Evolutionary conservation across 2,113 vertebrate species (phyloP), one percentile per base, ranked within the genome.

Genomic region (Campylomormyrus tamandua): DNA sequence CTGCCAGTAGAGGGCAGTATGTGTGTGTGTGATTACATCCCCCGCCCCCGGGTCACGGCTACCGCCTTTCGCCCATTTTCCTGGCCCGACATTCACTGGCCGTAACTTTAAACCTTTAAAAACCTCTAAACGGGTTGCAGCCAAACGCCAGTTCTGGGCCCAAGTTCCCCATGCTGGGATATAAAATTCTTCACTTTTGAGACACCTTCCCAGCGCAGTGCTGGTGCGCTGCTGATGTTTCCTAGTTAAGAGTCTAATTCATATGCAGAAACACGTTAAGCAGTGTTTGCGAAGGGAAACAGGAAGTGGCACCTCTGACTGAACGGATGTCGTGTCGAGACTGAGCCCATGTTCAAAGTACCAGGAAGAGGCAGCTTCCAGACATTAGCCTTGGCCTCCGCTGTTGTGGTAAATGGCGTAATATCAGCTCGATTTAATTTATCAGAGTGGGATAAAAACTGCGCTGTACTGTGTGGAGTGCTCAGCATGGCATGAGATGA

Each of bases 301-400:
- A 77, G 89, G 92, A 88, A n/a, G 66, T 35, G n/a, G 83, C 90
- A 88, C 88, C 70, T 19, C 83, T 90, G 66, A 92, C 91, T 53
- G 90, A 87, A 89, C 92, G 92, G 87, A 45, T 35, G 92, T 90
- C 2, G 0, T 50, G 92, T 93, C 91, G 90, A 88, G 89, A 62
- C 49, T 53, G 92, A 89, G 91, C 70, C 83, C 89, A 13, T 27
- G 46, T 42, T 90, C 35, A 87, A 62, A 42, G 80, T 90, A 52
- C 13, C 35, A 92, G 90, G 83, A 35, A 87, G 19, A 13, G 87
- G 91, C 7, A 70, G 88, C 88, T 83, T 90, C 89, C 90, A 86
- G 89, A 45, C 89, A 88, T 74, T 56, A 27, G 50, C 52, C 48
- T 49, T 49, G 48, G 21, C 84, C 83, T 45, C 8, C 10, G 31